These are phyloP conservation scores for Crax fasciolata DNA, from an alignment of 2,797 vertebrate species.

Conservation along the genomic window DNA sequence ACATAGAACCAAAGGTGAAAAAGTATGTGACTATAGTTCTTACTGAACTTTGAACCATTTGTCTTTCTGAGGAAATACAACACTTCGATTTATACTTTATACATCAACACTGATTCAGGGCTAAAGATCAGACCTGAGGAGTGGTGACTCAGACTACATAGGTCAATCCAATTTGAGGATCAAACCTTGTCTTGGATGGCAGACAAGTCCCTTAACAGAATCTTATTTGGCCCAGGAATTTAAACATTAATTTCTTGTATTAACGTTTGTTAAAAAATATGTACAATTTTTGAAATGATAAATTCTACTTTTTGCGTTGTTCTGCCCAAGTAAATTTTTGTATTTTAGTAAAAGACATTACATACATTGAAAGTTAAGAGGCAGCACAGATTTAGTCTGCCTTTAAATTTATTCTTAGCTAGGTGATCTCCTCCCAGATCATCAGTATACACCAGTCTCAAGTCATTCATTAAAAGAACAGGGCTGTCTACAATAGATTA, in stretches of 20 bases:
- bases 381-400: not conserved
- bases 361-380: not conserved
- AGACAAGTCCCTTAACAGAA: not conserved
- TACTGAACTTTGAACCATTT: not conserved
- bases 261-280: not conserved
- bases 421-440: not conserved
- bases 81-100: constrained; percentile 42
- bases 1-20: not conserved
- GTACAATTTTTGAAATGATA: not conserved
- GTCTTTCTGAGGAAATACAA: constrained; percentile 32
- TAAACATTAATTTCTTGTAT: not conserved
- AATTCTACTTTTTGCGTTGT: not conserved
- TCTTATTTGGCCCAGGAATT: not conserved
- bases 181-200: not conserved
- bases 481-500: not conserved
- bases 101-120: not conserved
- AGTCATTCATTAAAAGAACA: not conserved
- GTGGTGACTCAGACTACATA: not conserved
- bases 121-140: not conserved
- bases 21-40: not conserved
- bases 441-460: not conserved
- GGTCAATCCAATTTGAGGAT: not conserved
- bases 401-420: not conserved
- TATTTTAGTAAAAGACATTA: not conserved
- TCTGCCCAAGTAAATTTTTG: not conserved